These are phyloP conservation scores for Cotesia typhae DNA, from an alignment of 1,140 invertebrate genomes.

Conservation along the genomic window DNA sequence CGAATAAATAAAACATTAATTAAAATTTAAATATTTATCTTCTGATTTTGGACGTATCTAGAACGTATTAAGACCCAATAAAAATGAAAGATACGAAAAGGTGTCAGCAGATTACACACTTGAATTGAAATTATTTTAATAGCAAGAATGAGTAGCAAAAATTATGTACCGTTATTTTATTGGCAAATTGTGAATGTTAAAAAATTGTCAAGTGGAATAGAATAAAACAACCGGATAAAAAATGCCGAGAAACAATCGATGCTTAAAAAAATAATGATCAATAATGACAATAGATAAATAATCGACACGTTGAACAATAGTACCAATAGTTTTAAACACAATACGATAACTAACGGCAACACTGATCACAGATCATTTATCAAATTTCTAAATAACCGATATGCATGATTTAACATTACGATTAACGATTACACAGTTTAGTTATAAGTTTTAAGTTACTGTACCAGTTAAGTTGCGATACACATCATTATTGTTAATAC, in stretches of 20 bases:
- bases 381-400: conserved; percentile 9
- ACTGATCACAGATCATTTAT: conserved; percentile 6
- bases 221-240: not conserved
- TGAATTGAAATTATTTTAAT: too few species aligned
- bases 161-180: too few species aligned
- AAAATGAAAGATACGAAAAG: too few species aligned
- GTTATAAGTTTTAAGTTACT: too few species aligned
- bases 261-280: not conserved
- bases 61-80: too few species aligned
- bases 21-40: too few species aligned
- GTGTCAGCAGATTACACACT: too few species aligned
- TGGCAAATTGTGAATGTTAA: not conserved
- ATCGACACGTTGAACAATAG: conserved; percentile 6
- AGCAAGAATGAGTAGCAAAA: too few species aligned
- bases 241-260: not conserved
- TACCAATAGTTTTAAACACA: conserved; percentile 1
- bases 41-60: too few species aligned
- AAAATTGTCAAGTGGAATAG: not conserved
- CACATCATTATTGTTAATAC: too few species aligned
- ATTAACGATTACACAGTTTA: not conserved
- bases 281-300: conserved; percentile 3
- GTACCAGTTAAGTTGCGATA: too few species aligned
- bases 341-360: conserved; percentile 1
- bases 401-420: not conserved
- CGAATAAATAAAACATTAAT: too few species aligned